Evolutionary conservation across 2,888 invertebrate genomes (phyloP).

Genomic region (Megaustenia siamemsis): DNA sequence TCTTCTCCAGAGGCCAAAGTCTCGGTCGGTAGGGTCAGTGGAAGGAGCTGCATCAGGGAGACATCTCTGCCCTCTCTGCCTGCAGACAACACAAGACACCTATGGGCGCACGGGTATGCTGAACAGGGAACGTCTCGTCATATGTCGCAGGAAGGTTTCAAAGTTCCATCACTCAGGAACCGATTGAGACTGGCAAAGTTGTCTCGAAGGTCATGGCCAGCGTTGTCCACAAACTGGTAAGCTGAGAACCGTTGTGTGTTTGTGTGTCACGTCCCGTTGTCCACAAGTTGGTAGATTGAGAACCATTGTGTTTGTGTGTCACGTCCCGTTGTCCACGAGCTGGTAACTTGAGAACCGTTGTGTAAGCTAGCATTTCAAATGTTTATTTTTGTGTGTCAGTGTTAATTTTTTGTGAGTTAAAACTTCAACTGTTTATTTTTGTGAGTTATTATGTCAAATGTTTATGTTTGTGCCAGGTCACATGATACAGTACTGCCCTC

Average conservation of each 20-base stretch:
- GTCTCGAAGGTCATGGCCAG: background rate
- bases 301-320: background rate
- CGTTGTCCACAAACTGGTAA: background rate
- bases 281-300: too few relatives aligned
- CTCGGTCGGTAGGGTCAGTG: background rate
- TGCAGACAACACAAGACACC: background rate
- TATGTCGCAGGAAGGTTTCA: background rate
- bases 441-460: too few relatives aligned
- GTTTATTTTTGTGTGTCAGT: too few relatives aligned
- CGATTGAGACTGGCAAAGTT: background rate
- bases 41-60: background rate
- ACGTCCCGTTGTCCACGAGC: background rate
- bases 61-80: background rate
- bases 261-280: background rate
- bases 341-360: too few relatives aligned
- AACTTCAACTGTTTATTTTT: too few relatives aligned
- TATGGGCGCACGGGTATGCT: constrained; percentile 7
- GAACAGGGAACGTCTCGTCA: background rate
- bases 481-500: too few relatives aligned
- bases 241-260: background rate
- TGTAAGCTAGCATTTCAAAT: too few relatives aligned
- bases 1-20: background rate
- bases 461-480: too few relatives aligned
- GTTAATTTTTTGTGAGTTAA: too few relatives aligned
- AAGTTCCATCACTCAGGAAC: background rate